A percentile compares a stretch with the other conserved stretches of the same genome.
Evolutionary conservation across 2,797 vertebrate genomes (phyloP).

Genomic region (Acropternis orthonyx): DNA sequence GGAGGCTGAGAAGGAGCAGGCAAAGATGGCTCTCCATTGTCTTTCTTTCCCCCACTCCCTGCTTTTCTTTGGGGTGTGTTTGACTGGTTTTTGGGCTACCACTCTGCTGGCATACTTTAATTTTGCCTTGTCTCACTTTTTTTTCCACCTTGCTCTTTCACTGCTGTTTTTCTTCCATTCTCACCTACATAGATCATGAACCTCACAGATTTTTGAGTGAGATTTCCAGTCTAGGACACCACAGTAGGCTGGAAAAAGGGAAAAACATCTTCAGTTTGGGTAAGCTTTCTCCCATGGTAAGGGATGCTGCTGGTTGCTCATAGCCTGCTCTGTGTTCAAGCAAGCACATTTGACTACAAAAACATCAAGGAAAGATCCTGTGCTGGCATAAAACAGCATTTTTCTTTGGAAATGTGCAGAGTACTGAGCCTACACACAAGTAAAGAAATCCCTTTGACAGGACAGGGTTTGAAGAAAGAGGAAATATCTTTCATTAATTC

Average conservation of each 20-base stretch:
- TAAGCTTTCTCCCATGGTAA: background rate
- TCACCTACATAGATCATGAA: background rate
- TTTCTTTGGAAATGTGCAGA: background rate
- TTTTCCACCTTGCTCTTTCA: background rate
- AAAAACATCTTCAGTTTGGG: background rate
- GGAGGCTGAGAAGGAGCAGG: background rate
- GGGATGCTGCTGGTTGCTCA: background rate
- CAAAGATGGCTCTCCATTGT: background rate
- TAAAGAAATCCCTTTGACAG: background rate
- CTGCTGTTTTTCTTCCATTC: background rate
- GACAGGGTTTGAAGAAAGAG: background rate
- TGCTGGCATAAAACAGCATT: background rate
- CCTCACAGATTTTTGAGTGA: background rate
- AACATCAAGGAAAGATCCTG: background rate
- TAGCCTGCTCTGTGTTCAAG: background rate
- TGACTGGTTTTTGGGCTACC: background rate
- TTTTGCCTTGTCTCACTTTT: background rate
- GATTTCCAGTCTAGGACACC: background rate
- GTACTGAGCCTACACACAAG: accelerated
- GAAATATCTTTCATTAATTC: background rate
- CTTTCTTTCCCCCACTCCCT: accelerated
- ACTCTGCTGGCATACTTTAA: background rate
- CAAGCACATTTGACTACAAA: background rate
- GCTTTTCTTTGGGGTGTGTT: background rate
- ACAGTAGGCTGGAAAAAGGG: background rate